Evolutionary conservation across 2,888 invertebrate genomes (phyloP).

Genomic region (Sthenelais limicola): DNA sequence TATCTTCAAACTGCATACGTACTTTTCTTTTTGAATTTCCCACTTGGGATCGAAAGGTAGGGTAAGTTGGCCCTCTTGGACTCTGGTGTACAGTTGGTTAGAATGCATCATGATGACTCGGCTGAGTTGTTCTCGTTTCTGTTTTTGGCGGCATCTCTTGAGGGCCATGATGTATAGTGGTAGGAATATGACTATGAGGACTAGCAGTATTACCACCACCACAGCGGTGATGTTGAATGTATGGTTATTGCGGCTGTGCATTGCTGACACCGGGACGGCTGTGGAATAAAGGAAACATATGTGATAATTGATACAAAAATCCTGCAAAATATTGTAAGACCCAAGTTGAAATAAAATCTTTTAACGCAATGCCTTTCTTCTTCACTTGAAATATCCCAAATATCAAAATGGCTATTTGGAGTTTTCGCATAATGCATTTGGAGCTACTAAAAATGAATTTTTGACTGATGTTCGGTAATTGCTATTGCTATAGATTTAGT

Average conservation of each 20-base stretch:
- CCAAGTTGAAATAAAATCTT: too few species aligned
- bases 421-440: too few species aligned
- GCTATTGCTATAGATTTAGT: too few species aligned
- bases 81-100: slow-evolving; percentile 27
- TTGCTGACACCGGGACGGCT: slow-evolving; percentile 11
- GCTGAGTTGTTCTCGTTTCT: neutral
- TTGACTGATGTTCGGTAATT: too few species aligned
- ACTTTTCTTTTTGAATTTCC: slow-evolving; percentile 37
- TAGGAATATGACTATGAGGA: neutral
- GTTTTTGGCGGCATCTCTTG: neutral
- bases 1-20: too few species aligned
- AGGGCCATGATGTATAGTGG: neutral
- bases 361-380: too few species aligned
- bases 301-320: too few species aligned
- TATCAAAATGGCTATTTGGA: too few species aligned
- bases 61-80: neutral
- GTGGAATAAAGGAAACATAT: too few species aligned
- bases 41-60: slow-evolving; percentile 39
- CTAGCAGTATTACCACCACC: neutral
- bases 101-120: slow-evolving; percentile 23
- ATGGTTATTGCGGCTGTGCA: neutral
- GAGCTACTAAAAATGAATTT: too few species aligned
- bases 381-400: too few species aligned
- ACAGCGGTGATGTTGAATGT: neutral
- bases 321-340: too few species aligned